Evolutionary conservation across 2,113 vertebrate genomes (phyloP).

Genomic region (Origma solitaria): DNA sequence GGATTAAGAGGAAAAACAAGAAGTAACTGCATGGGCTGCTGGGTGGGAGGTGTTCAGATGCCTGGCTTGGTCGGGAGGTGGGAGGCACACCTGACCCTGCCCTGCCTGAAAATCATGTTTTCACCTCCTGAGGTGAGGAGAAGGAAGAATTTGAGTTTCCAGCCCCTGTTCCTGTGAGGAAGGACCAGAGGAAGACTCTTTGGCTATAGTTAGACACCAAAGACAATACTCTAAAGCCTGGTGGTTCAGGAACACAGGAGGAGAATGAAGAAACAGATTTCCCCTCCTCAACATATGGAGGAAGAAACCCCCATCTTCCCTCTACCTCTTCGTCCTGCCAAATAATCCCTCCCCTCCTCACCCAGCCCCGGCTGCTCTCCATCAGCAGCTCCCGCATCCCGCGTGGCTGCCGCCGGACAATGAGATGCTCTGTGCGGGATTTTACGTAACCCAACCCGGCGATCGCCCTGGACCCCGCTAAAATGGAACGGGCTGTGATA

Average conservation of each 20-base stretch:
- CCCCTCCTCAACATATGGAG: fast-evolving
- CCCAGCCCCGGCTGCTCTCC: background rate
- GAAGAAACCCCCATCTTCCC: background rate
- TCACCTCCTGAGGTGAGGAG: background rate
- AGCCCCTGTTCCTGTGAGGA: background rate
- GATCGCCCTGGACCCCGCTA: background rate
- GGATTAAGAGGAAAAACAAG: background rate
- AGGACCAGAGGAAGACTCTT: background rate
- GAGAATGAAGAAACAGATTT: background rate
- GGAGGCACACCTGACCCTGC: background rate
- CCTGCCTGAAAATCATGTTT: fast-evolving
- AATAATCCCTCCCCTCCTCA: background rate
- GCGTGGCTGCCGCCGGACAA: background rate
- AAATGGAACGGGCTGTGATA: conserved; percentile 18
- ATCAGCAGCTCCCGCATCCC: background rate
- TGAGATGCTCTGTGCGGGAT: conserved; percentile 38
- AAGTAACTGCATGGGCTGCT: background rate
- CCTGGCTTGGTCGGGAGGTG: background rate
- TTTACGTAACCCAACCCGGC: conserved; percentile 26
- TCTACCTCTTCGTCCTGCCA: background rate
- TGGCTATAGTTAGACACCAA: background rate
- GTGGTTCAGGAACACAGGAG: fast-evolving
- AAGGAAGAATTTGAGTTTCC: background rate
- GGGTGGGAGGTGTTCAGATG: background rate
- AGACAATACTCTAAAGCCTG: background rate